A percentile compares a stretch with the other conserved stretches of the same genome.
Conservation (phyloP, 2,888 invertebrate species). For the Argyresthia goedartella region DNA sequence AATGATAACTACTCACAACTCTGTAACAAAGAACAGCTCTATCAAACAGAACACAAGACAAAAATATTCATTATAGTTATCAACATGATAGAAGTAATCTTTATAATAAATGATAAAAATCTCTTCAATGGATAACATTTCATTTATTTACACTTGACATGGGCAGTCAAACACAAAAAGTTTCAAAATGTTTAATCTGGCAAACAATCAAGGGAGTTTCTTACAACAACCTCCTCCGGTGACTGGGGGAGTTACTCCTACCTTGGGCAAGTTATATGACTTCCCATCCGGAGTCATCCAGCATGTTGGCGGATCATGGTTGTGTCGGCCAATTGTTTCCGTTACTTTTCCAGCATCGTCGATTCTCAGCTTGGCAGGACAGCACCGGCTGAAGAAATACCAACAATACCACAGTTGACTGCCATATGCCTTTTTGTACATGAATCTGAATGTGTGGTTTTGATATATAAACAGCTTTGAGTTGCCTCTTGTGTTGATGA, state of each 20-base stretch:
- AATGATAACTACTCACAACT: too few relatives aligned
- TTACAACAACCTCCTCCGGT: slow-evolving; percentile 21
- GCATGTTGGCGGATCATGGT: slow-evolving; percentile 61
- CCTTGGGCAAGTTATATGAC: slow-evolving; percentile 44
- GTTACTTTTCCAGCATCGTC: slow-evolving; percentile 59
- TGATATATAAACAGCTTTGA: slow-evolving; percentile 63
- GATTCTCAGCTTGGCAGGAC: slow-evolving; percentile 57
- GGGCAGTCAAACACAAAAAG: slow-evolving; percentile 13
- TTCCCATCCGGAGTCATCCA: slow-evolving; percentile 67
- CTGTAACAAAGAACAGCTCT: too few relatives aligned
- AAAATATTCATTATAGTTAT: too few relatives aligned
- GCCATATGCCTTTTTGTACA: slow-evolving; percentile 66
- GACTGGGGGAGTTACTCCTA: slow-evolving; percentile 25
- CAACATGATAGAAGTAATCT: too few relatives aligned
- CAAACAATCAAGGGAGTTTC: slow-evolving; percentile 24
- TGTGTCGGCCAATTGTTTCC: slow-evolving; percentile 56
- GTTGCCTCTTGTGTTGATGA: slow-evolving; percentile 63
- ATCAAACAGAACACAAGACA: too few relatives aligned
- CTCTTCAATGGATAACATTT: slow-evolving; percentile 8
- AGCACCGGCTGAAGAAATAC: slow-evolving; percentile 64
- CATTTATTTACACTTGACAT: slow-evolving; percentile 4
- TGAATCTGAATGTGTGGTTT: slow-evolving; percentile 63
- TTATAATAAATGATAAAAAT: slow-evolving; percentile 5
- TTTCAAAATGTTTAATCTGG: slow-evolving; percentile 29
- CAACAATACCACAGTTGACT: slow-evolving; percentile 65